Base-by-base conservation (phyloP, 2,888 invertebrate genomes). In the Plagodis dolabraria region DNA sequence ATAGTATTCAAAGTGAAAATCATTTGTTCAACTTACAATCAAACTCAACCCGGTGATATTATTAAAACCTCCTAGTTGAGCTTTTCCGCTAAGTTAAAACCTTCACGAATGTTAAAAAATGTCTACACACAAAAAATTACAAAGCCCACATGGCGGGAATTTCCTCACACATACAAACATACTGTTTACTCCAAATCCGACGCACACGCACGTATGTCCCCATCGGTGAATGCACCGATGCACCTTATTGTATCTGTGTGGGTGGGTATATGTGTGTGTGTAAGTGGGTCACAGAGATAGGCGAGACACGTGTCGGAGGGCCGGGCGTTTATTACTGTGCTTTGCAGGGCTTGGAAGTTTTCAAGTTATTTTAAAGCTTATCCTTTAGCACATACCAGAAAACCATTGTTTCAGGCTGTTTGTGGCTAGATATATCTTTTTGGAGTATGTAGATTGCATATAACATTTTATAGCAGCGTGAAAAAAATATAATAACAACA, bases 271-370 rank as follows among this genome's bases (percentile, higher is more conserved):
- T 7, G 7, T 75, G 87, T 89, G 87, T 82, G 87, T 52, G 91
- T 87, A 92, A 91, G 80, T 92, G 80, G 91, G 91, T 89, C 91
- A 92, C 81, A 87, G 80, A 89, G 91, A 92, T 92, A 92, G 86
- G 83, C 79, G 84, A 79, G 85, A 90, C 91, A 91, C 92, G 91
- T 92, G 91, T 90, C 81, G 74, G 84, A 90, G 90, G 90, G 89
- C 54, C 74, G 83, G 84, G 57, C 77, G 77, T 87, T 87, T 89
- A 68, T 84, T 86, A 57, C 67, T 80, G 89, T 78, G 60, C 46
- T 47, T 22, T 47, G 65, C 72, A 46, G 43, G 44, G 34, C 59
- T 50, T 49, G 45, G 50, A 53, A 45, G n/a, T 46, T 11, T 49
- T 58, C 11, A 47, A 22, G 22, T 22, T 2, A 1, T 22, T 22